phyloP scores from a whole-genome alignment of 2,113 vertebrate species.

The Corydoras sp. region DNA sequence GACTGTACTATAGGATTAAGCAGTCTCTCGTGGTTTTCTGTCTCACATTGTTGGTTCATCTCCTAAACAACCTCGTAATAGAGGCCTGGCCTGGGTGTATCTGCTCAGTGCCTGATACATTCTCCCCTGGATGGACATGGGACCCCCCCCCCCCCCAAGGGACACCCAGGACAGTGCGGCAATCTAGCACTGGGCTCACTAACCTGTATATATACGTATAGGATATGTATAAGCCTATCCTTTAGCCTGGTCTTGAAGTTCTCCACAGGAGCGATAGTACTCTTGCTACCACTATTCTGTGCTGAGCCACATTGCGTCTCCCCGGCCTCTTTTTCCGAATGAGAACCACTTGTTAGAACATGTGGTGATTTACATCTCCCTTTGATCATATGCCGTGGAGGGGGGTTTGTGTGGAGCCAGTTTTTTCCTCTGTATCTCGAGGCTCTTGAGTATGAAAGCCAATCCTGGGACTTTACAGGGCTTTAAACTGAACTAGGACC shows the following conservation, averaged over 20 bases:
- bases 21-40: too few relatives aligned
- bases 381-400: slow-evolving; percentile 60
- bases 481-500: slow-evolving; percentile 29
- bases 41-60: too few relatives aligned
- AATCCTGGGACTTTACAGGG: not conserved
- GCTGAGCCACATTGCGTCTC: not conserved
- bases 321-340: not conserved
- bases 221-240: too few relatives aligned
- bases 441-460: not conserved
- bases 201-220: too few relatives aligned
- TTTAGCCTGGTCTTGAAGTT: slow-evolving; percentile 66
- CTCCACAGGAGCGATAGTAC: slow-evolving; percentile 73
- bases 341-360: slow-evolving; percentile 27
- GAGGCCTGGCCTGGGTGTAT: too few relatives aligned
- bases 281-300: not conserved
- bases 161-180: too few relatives aligned
- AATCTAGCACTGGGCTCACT: too few relatives aligned
- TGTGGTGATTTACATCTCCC: slow-evolving; percentile 24
- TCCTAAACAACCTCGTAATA: too few relatives aligned
- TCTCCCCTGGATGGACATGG: too few relatives aligned
- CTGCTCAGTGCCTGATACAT: too few relatives aligned
- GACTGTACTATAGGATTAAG: too few relatives aligned
- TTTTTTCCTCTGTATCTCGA: slow-evolving; percentile 6
- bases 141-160: too few relatives aligned
- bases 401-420: slow-evolving; percentile 42